Evolutionary conservation across 2,113 vertebrate genomes (phyloP).

Genomic region (Podiceps cristatus): DNA sequence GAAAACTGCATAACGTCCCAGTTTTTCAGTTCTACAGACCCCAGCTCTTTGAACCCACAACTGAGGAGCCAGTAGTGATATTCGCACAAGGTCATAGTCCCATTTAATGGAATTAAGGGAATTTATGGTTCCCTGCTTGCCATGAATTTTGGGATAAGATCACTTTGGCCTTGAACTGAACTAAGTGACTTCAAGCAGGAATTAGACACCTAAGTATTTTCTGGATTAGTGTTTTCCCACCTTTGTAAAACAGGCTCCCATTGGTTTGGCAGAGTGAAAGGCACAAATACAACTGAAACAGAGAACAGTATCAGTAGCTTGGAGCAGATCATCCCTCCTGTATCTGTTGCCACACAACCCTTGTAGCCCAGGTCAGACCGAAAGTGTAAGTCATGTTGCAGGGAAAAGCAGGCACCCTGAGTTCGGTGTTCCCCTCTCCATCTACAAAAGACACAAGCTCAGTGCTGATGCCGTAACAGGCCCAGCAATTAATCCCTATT

Average conservation of each 20-base stretch:
- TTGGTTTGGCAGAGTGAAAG: background rate
- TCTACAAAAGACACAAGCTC: background rate
- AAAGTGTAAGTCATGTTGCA: background rate
- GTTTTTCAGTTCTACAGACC: background rate
- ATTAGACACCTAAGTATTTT: background rate
- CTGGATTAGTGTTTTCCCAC: background rate
- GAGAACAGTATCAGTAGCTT: background rate
- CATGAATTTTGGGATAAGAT: background rate
- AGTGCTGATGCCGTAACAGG: accelerated
- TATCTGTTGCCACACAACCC: background rate
- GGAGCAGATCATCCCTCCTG: background rate
- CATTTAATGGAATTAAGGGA: background rate
- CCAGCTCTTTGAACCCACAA: background rate
- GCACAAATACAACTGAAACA: background rate
- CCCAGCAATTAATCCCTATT: background rate
- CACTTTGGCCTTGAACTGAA: background rate
- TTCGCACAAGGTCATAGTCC: background rate
- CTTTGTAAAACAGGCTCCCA: background rate
- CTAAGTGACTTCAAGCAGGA: background rate
- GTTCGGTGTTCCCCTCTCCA: background rate
- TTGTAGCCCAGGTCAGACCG: background rate
- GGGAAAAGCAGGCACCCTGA: background rate
- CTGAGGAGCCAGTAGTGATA: background rate
- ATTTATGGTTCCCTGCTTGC: background rate
- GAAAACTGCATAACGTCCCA: background rate